phyloP scores from a whole-genome alignment of 2,888 invertebrate genomes.

The Eumacrocentrus americanus region DNA sequence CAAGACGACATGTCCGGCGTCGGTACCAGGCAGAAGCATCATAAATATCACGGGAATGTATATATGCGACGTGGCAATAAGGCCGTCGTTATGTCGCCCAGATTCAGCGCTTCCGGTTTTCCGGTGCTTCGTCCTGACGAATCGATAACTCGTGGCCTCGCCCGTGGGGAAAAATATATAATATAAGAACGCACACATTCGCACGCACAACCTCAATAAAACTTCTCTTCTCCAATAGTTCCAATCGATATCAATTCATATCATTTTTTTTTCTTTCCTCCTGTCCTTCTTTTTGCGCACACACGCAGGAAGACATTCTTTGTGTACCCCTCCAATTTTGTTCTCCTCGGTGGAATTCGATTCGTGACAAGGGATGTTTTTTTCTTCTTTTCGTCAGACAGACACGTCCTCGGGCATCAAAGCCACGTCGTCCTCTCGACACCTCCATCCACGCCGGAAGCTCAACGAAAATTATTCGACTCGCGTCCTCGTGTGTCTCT shows the following conservation, averaged over 20 bases:
- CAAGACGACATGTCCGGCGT: neutral
- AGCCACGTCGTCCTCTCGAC: constrained; percentile 26
- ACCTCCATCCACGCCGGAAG: constrained; percentile 32
- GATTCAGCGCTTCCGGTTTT: constrained; percentile 34
- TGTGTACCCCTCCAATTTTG: neutral
- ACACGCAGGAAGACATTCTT: neutral
- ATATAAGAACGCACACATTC: neutral
- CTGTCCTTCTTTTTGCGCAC: neutral
- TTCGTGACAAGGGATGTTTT: constrained; percentile 1
- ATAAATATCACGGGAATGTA: constrained; percentile 33
- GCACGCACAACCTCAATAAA: neutral
- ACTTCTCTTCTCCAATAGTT: neutral
- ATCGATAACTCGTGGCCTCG: constrained; percentile 33
- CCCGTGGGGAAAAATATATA: constrained; percentile 12
- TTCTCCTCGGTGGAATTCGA: neutral
- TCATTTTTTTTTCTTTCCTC: neutral
- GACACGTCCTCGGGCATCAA: constrained; percentile 24
- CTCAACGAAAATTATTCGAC: constrained; percentile 34
- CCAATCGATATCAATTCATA: neutral
- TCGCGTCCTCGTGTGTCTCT: constrained; percentile 28
- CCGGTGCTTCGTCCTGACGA: constrained; percentile 31
- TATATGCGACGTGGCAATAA: constrained; percentile 31
- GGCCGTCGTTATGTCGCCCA: constrained; percentile 30
- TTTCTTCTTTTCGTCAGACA: constrained; percentile 1
- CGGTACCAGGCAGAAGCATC: constrained; percentile 13